Evolutionary conservation across 1,140 invertebrate genomes (phyloP).

Genomic region (Drosophila ironensis): DNA sequence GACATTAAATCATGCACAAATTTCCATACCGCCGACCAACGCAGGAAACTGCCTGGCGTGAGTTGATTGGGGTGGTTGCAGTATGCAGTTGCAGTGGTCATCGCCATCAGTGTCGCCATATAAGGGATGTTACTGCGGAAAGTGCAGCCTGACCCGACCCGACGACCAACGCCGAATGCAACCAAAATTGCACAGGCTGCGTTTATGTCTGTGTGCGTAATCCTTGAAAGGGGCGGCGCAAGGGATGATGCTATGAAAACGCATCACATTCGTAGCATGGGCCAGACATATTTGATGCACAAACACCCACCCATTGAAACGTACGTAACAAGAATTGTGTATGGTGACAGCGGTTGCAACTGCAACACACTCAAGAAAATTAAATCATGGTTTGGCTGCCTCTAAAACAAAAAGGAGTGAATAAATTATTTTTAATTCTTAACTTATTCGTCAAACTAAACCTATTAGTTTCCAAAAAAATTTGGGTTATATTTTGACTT

Average conservation of each 20-base stretch:
- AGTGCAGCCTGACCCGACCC: conserved; percentile 46
- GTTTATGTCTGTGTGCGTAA: conserved; percentile 26
- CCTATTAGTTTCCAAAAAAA: neutral
- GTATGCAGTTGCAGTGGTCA: too few relatives aligned
- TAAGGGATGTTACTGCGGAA: conserved; percentile 70
- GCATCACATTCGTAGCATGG: conserved; percentile 40
- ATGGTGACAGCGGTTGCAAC: conserved; percentile 9
- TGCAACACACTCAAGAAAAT: conserved; percentile 15
- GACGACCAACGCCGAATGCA: conserved; percentile 24
- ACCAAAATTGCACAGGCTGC: conserved; percentile 45
- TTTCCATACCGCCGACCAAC: conserved; percentile 41
- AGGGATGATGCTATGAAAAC: conserved; percentile 35
- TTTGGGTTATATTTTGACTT: neutral
- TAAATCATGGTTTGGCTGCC: neutral
- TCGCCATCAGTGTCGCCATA: conserved; percentile 34
- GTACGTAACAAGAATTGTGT: neutral
- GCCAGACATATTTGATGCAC: conserved; percentile 51
- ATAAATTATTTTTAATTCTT: too few relatives aligned
- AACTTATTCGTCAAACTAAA: too few relatives aligned
- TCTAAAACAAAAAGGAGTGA: too few relatives aligned
- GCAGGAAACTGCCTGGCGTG: neutral
- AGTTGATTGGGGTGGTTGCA: conserved; percentile 27
- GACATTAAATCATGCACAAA: conserved; percentile 65
- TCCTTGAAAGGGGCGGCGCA: conserved; percentile 20
- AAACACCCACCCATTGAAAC: neutral